A percentile compares a stretch with the other conserved stretches of the same genome.
Evolutionary conservation across 1,140 invertebrate genomes (phyloP).

Genomic region (Bombus huntii): DNA sequence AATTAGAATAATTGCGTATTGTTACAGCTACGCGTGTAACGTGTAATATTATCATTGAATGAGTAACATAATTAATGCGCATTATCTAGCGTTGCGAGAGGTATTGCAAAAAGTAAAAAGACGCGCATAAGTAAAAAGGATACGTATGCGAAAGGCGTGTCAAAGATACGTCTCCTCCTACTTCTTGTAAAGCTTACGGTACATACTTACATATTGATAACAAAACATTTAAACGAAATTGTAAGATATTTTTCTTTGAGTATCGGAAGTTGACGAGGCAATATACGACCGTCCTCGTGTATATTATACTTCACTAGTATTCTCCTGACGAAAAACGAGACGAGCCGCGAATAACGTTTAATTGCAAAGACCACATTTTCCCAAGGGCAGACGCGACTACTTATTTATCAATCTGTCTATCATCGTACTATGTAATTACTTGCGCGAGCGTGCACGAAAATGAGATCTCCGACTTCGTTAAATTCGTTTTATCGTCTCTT

Average conservation of each 20-base stretch:
- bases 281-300: background rate
- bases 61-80: background rate
- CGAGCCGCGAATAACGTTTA: slow-evolving; percentile 1
- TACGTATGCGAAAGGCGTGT: background rate
- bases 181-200: background rate
- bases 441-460: background rate
- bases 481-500: slow-evolving; percentile 13
- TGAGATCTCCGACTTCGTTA: slow-evolving; percentile 24
- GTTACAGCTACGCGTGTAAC: background rate
- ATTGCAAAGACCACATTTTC: slow-evolving; percentile 24
- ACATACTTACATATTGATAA: background rate
- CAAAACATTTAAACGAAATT: background rate
- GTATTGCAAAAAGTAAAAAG: background rate
- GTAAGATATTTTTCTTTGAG: background rate
- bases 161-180: no score
- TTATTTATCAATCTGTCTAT: slow-evolving; percentile 23
- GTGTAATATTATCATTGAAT: slow-evolving; percentile 11
- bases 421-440: slow-evolving; percentile 12
- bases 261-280: background rate
- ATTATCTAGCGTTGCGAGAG: no score
- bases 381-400: background rate
- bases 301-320: slow-evolving; percentile 16
- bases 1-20: slow-evolving; percentile 49
- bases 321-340: background rate
- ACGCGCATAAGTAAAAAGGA: background rate